These are phyloP conservation scores for Drosophila guanche DNA, from an alignment of 1,140 invertebrate species.

Conservation along the genomic window DNA sequence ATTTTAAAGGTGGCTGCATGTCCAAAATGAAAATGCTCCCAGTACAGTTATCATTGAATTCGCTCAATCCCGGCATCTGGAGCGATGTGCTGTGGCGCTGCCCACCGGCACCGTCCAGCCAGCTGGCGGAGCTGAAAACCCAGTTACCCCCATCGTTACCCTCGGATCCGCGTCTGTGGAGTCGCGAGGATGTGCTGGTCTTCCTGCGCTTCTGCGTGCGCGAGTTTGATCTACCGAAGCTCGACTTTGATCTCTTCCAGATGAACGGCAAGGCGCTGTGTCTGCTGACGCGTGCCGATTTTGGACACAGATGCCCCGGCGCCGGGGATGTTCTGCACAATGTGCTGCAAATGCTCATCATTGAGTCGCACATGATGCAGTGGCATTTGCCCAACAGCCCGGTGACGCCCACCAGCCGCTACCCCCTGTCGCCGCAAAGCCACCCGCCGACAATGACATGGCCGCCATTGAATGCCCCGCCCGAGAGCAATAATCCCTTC, in stretches of 20 bases:
- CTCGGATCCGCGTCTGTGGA: slow-evolving; percentile 94
- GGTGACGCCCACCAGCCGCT: slow-evolving; percentile 92
- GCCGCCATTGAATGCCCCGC: slow-evolving; percentile 86
- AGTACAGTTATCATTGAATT: slow-evolving; percentile 86
- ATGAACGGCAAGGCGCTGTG: slow-evolving; percentile 99
- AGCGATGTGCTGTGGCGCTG: slow-evolving; percentile 93
- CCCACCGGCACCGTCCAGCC: slow-evolving; percentile 87
- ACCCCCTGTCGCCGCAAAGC: slow-evolving; percentile 90
- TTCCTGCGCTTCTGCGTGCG: slow-evolving; percentile 96
- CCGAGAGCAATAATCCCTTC: slow-evolving; percentile 85
- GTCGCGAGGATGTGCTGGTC: slow-evolving; percentile 93
- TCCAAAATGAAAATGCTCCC: slow-evolving; percentile 88
- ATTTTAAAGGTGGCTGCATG: slow-evolving; percentile 54
- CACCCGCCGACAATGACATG: slow-evolving; percentile 91
- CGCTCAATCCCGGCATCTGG: slow-evolving; percentile 86
- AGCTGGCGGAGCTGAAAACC: slow-evolving; percentile 92
- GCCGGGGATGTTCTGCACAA: slow-evolving; percentile 97
- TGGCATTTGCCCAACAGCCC: slow-evolving; percentile 92
- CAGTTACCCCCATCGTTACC: slow-evolving; percentile 92
- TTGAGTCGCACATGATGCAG: slow-evolving; percentile 90
- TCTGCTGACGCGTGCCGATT: slow-evolving; percentile 93
- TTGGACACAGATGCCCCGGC: slow-evolving; percentile 94
- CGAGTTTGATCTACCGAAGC: slow-evolving; percentile 95
- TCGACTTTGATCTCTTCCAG: slow-evolving; percentile 97
- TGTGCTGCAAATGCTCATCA: slow-evolving; percentile 93